Base-by-base conservation (phyloP, 2,888 invertebrate genomes). In the Ariolimax columbianus region DNA sequence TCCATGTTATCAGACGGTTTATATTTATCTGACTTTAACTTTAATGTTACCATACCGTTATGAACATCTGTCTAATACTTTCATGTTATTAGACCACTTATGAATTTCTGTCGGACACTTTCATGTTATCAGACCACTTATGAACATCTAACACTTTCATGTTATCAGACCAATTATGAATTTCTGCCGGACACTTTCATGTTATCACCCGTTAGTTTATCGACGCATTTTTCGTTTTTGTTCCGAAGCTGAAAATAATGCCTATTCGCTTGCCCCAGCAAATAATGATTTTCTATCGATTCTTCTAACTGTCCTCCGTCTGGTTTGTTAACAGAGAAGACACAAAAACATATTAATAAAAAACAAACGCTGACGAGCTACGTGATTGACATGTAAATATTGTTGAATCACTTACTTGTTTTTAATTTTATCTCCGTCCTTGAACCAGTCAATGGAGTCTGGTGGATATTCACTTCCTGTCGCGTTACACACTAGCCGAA, bases 361-460 rank as follows among this genome's bases (percentile, higher is more conserved):
- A n/a, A 33, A 36, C 19, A 19, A 63, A 63, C 3, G 7, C 26
- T 63, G 59, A 63, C n/a, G 59, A 63, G 59, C 1, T 6, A n/a
- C 36, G 68, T 68, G 68, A 36, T 30, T 68, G 36, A 36, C 36
- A 68, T 72, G 26, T 11, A 38, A 72, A 72, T 40, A 72, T 30
- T 26, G 7, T 0, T 23, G 7, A 26, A n/a, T 30, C 14, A 77
- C 83, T 77, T 66, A 86, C 86, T 79, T 88, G 85, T 82, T 90
- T 89, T 47, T 88, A 38, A 90, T 86, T 85, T 89, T 89, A 66
- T 86, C 82, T 23, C 90, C 90, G 78, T 90, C 90, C 84, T 90
- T 90, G 87, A 90, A 90, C 90, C 90, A 90, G 82, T 90, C 90
- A 23, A 90, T 86, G 55, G 82, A 87, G 72, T 90, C 90, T 17